Percentiles rank a stretch among this genome's conserved stretches.
These are phyloP conservation scores for Microtus obscurus DNA, from an alignment of 2,797 vertebrate genomes.

Conservation along the genomic window DNA sequence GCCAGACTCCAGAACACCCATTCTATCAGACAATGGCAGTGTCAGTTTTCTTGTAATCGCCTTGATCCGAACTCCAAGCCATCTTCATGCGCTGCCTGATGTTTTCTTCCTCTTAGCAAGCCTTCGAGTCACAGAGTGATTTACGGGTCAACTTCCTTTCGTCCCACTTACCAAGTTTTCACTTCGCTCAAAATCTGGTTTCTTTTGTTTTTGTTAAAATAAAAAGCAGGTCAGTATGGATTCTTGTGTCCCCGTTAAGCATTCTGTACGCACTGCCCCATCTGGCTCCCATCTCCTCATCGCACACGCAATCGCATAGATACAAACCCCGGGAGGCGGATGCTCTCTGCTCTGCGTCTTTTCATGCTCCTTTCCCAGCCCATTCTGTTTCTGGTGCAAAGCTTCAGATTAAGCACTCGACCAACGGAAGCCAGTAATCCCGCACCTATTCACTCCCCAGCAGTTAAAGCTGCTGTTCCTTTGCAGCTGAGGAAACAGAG, in stretches of 20 bases:
- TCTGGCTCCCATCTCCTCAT: background rate
- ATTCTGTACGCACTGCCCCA: background rate
- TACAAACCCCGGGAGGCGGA: no score
- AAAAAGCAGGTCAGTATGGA: slow-evolving; percentile 52
- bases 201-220: slow-evolving; percentile 59
- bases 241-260: slow-evolving; percentile 33
- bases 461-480: background rate
- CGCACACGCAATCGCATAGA: background rate
- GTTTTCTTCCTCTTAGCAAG: slow-evolving; percentile 19
- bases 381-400: background rate
- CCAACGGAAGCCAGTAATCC: background rate
- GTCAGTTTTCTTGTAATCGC: slow-evolving; percentile 25
- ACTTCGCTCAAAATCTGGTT: slow-evolving; percentile 43
- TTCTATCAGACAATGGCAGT: background rate
- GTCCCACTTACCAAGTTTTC: slow-evolving; percentile 60
- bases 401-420: background rate
- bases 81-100: background rate
- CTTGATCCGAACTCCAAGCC: background rate
- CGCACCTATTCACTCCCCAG: background rate
- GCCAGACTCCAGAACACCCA: no score
- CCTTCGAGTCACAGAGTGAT: slow-evolving; percentile 14
- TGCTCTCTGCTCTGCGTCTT: background rate
- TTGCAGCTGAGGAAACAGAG: background rate
- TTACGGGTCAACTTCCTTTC: slow-evolving; percentile 63
- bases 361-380: background rate